phyloP scores from a whole-genome alignment of 2,888 invertebrate species.

The Liopterus haemorrhoidalis region DNA sequence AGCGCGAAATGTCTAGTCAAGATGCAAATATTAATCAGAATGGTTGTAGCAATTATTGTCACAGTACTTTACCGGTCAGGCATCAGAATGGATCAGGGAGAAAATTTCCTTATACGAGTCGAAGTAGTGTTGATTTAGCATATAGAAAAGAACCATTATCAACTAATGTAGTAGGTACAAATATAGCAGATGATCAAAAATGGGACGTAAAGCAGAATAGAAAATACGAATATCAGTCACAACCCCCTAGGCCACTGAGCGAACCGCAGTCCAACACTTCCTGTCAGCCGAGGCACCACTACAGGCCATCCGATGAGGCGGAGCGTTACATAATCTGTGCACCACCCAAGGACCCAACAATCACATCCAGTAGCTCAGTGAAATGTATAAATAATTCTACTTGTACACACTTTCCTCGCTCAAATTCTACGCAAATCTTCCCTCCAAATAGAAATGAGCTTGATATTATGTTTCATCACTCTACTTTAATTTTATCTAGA shows the following conservation, averaged over 20 bases:
- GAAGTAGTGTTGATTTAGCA: conserved; percentile 18
- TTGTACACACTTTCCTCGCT: conserved; percentile 55
- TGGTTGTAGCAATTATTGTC: not conserved
- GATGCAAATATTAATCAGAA: too few relatives aligned
- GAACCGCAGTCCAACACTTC: conserved; percentile 17
- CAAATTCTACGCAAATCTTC: conserved; percentile 57
- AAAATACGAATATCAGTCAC: too few relatives aligned
- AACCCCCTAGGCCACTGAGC: conserved; percentile 18
- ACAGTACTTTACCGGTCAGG: not conserved
- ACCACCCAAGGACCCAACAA: conserved; percentile 6
- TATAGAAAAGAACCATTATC: conserved; percentile 6
- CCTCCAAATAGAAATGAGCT: conserved; percentile 42
- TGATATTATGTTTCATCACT: conserved; percentile 21
- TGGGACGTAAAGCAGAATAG: not conserved
- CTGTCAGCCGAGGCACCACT: conserved; percentile 18
- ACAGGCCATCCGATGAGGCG: conserved; percentile 16
- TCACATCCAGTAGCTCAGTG: not conserved
- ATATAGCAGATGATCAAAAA: too few relatives aligned
- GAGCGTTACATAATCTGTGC: conserved; percentile 8
- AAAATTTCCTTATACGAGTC: conserved; percentile 13
- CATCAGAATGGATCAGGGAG: conserved; percentile 1
- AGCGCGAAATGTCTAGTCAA: conserved; percentile 32
- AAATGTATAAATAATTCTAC: too few relatives aligned
- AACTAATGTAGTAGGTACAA: conserved; percentile 2
- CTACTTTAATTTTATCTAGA: conserved; percentile 18